Base-by-base conservation (phyloP, 2,113 vertebrate genomes). In the Phasianus colchicus region DNA sequence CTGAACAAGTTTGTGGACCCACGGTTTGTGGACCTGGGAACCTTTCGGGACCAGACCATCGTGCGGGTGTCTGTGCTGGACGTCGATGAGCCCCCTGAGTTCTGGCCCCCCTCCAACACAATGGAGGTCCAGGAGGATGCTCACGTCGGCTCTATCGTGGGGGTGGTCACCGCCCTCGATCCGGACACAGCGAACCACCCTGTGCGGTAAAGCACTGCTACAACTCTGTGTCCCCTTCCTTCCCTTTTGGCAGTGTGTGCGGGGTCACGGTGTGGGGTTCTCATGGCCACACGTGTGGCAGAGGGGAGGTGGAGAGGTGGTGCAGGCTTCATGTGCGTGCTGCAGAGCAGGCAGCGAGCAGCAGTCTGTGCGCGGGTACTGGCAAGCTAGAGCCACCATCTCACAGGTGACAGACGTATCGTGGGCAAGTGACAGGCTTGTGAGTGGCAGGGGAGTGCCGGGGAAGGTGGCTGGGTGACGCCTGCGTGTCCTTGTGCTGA, bases 61-160 rank as follows among this genome's bases (percentile, higher is more conserved):
- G 99, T 99, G 42, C 97, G 98, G 7, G 98, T 99, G 91, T 98
- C 98, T 0, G 99, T 99, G 90, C 98, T 98, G 9, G 99, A 99
- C 0, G 95, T 98, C 9, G 99, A 99, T 0, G 99, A 99, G 96
- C 99, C 99, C 45, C 99, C 99, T 0, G 97, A 99, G 92, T 99
- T 99, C 97, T 98, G 89, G 30, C 98, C 99, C 32, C 97, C 97
- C 7, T 98, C 98, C n/a, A 91, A 98, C 45, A 94, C 98, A 89
- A 98, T 99, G 98, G 99, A 99, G 93, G 99, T 99, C 81, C 98
- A 98, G 95, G 99, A 99, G 93, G 99, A 99, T 1, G 98, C 98
- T 7, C 98, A 98, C 13, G 92, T 99, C 25, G 99, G 99, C 71
- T 98, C 98, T 6, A 78, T 99, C 19, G 98, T 99, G 90, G 99